Base-by-base conservation (phyloP, 2,113 vertebrate species). In the Opisthocomus hoazin region DNA sequence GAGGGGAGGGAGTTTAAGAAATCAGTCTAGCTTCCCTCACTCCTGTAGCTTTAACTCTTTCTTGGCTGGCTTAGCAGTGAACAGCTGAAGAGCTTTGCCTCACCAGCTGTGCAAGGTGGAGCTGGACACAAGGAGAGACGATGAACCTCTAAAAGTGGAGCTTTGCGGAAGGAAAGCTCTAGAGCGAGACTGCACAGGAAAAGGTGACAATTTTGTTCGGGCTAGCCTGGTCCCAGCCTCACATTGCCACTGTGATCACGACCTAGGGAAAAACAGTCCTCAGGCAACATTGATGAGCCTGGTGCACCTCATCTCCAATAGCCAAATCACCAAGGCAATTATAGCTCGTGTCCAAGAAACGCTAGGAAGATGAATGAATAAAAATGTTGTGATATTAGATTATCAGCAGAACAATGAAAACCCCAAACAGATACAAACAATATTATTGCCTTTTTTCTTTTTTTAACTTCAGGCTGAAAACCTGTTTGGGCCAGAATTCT, bases 401-500 rank as follows among this genome's bases (percentile, higher is more conserved):
- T 91, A 95, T 61, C 58, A 64, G 2, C 29, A 92, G 78, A 92
- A 92, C 84, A 95, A 80, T 71, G 64, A 87, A 89, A 93, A 53
- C 46, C 58, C 51, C 48, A 88, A 89, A 90, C 58, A 94, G 73
- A 90, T 71, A 78, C 41, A 80, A 96, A 91, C 63, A 65, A 58
- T n/a, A 19, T 60, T 75, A 37, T 24, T 74, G 78, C 48, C 11
- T 30, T 83, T 60, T 69, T 91, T 57, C 1, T 4, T 51, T 22
- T 15, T n/a, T 18, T 10, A 64, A 54, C 53, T 92, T 92, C 91
- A 50, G 53, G 56, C 63, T 84, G 51, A 96, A 96, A 90, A 93
- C 61, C 74, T 96, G 78, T 84, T 84, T 84, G 29, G 80, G 53
- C 65, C 91, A 85, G 89, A 90, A 94, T 95, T 97, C 80, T 95